Base-by-base conservation (phyloP, 2,113 vertebrate genomes). In the Eulemur macaco region DNA sequence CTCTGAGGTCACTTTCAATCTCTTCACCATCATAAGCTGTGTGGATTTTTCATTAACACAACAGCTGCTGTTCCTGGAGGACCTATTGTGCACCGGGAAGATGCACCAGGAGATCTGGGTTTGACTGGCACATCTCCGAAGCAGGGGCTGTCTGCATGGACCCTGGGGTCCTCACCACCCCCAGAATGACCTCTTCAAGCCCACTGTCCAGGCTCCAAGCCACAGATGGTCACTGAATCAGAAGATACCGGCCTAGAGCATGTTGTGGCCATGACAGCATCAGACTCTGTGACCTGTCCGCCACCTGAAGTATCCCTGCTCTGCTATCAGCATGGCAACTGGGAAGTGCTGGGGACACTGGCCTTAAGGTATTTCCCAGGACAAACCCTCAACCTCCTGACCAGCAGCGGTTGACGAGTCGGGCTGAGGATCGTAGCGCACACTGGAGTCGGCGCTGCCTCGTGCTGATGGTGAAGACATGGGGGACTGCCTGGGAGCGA, bases 381-480 rank as follows among this genome's bases (percentile, higher is more conserved):
- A 25, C 8, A 42, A 68, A 60, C 12, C 1, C 47, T n/a, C 56
- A 29, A 1, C 25, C 27, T 84, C 58, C 52, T 12, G 11, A 68
- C 39, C 34, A 68, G 50, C 54, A n/a, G 50, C 11, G 13, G 45
- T 47, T 18, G 20, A 34, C 34, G 15, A 63, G 17, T 5, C 31
- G 1, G 8, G n/a, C 74, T 42, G 45, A 12, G 39, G 13, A 6
- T 7, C 6, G 7, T 11, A 42, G 12, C 56, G 45, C 54, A 27
- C 13, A 4, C 63, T 20, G 20, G 39, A 85, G 34, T 5, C 18
- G 1, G 23, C 5, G 2, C 42, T 73, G 14, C 39, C 64, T 25
- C 60, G 7, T 7, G 50, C 10, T 3, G 42, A 10, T 20, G 3
- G 5, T 1, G 47, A 37, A 31, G 25, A 29, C 1, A 0, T 25